Percentiles rank a stretch among this genome's conserved stretches.
Evolutionary conservation across 2,113 vertebrate genomes (phyloP).

Genomic region (Rhynchomys soricoides): DNA sequence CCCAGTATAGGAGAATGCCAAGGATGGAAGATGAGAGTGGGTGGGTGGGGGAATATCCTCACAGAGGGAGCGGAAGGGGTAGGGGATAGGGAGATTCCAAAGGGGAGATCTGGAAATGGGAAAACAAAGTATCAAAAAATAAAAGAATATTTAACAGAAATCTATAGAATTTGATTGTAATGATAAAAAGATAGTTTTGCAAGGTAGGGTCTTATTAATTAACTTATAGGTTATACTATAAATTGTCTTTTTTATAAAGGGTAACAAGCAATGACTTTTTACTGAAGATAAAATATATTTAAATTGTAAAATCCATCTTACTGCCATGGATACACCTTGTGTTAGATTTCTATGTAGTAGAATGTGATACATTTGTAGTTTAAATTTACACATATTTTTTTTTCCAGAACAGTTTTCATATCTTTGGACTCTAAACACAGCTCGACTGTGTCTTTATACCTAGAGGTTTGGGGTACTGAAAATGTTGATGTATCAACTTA

Average conservation of each 20-base stretch:
- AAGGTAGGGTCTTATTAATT: neutral
- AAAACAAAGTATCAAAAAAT: no score
- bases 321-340: neutral
- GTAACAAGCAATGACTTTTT: neutral
- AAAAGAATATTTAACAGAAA: neutral
- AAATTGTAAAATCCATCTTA: neutral
- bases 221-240: neutral
- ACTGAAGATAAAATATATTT: neutral
- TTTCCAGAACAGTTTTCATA: neutral
- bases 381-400: neutral
- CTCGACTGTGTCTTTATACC: neutral
- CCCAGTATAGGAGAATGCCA: no score
- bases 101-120: no score
- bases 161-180: neutral
- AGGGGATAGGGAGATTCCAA: no score
- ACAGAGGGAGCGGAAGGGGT: no score
- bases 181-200: neutral
- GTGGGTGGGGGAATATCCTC: no score
- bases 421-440: neutral
- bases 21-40: no score
- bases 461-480: no score
- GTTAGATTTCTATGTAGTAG: neutral
- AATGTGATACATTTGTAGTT: neutral
- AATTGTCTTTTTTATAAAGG: neutral
- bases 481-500: neutral